Conservation (phyloP, 2,888 invertebrate species). For the Caenorhabditis macrosperma region DNA sequence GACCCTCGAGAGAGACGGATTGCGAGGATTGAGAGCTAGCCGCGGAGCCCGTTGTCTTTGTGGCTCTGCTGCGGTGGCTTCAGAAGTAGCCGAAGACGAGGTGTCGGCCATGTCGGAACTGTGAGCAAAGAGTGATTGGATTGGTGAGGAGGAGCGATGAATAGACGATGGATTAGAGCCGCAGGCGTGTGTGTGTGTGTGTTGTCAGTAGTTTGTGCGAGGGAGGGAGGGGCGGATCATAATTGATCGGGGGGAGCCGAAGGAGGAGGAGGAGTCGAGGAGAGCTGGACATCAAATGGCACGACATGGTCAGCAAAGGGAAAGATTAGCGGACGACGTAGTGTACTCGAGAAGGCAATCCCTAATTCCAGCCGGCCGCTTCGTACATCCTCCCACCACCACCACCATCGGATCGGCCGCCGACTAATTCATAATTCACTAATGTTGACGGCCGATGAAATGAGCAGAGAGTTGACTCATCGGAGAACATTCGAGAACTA, state of each 20-base stretch:
- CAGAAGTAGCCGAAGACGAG: not conserved
- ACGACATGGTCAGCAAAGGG: constrained; percentile 16
- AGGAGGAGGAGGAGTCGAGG: constrained; percentile 29
- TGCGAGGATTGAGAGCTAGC: constrained; percentile 16
- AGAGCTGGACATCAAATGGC: not conserved
- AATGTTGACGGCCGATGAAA: not conserved
- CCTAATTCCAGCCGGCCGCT: not conserved
- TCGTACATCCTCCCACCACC: not conserved
- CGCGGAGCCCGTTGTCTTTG: constrained; percentile 27
- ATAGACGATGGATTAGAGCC: constrained; percentile 19
- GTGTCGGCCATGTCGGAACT: not conserved
- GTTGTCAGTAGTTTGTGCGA: constrained; percentile 4
- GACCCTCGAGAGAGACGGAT: constrained; percentile 14
- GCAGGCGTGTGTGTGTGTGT: not conserved
- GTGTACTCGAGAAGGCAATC: constrained; percentile 8
- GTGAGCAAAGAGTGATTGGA: constrained; percentile 6
- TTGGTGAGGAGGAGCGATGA: constrained; percentile 14
- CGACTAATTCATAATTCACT: constrained; percentile 24
- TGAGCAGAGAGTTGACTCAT: not conserved
- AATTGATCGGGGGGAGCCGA: constrained; percentile 12
- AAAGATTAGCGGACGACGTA: not conserved
- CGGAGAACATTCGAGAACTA: not conserved
- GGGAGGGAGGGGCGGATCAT: constrained; percentile 26
- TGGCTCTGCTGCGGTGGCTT: not conserved
- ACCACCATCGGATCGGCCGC: not conserved